These are phyloP conservation scores for Oreohelix idahoensis DNA, from an alignment of 1,140 invertebrate genomes.

Conservation along the genomic window DNA sequence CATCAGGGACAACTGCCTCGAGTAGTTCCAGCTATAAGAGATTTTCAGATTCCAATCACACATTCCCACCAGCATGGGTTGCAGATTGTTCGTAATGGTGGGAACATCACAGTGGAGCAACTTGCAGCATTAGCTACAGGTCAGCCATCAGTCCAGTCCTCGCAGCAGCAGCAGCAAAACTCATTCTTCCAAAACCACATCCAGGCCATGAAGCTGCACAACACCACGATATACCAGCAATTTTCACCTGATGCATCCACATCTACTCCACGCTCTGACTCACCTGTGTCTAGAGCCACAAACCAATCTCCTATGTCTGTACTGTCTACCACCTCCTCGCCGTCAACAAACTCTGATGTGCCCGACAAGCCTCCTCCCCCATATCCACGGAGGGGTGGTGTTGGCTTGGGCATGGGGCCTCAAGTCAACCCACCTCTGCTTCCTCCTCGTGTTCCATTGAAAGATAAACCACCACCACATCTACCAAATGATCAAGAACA, in stretches of 20 bases:
- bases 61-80: conserved; percentile 42
- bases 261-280: conserved; percentile 68
- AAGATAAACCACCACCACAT: conserved; percentile 64
- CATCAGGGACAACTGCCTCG: background rate
- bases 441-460: conserved; percentile 62
- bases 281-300: conserved; percentile 64
- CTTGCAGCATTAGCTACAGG: conserved; percentile 10
- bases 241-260: conserved; percentile 51
- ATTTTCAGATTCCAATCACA: conserved; percentile 66
- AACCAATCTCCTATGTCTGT: conserved; percentile 71
- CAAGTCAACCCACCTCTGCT: conserved; percentile 46
- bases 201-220: conserved; percentile 20
- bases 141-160: conserved; percentile 47
- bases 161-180: conserved; percentile 13
- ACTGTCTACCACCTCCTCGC: conserved; percentile 65
- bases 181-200: conserved; percentile 34
- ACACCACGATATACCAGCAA: conserved; percentile 37
- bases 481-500: conserved; percentile 39
- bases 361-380: conserved; percentile 70
- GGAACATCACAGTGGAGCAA: conserved; percentile 52
- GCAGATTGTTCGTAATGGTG: conserved; percentile 32
- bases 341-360: conserved; percentile 70
- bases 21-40: conserved; percentile 36
- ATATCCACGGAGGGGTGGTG: conserved; percentile 53
- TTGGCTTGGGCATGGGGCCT: background rate